These are phyloP conservation scores for Threskiornis aethiopicus DNA, from an alignment of 2,797 vertebrate species.

Conservation along the genomic window DNA sequence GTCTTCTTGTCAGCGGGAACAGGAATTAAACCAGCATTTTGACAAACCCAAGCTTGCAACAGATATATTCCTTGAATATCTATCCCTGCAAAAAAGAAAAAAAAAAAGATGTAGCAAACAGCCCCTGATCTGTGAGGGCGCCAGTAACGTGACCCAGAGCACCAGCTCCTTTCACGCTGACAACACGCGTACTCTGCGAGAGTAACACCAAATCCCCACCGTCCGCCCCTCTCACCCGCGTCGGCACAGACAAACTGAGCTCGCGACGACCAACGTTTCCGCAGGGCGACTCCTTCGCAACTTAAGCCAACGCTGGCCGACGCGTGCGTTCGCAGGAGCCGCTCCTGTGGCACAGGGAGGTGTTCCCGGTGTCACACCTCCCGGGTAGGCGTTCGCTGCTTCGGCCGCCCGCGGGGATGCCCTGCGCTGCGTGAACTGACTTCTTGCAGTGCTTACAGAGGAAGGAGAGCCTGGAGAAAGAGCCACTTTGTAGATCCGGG, in stretches of 20 bases:
- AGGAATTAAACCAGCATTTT: not conserved
- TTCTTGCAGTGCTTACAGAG: not conserved
- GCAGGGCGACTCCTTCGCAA: too few relatives aligned
- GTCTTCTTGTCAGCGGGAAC: not conserved
- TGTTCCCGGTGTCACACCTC: not conserved
- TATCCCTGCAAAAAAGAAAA: not conserved
- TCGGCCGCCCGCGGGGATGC: not conserved
- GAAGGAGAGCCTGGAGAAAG: not conserved
- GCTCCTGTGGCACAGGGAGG: not conserved
- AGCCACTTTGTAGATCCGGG: not conserved
- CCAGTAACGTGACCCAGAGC: not conserved
- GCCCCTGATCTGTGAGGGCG: not conserved
- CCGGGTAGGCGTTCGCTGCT: not conserved
- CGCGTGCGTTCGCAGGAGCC: accelerated
- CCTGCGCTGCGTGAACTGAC: not conserved
- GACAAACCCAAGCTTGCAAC: not conserved
- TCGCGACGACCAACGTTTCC: accelerated
- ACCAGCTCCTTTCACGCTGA: not conserved
- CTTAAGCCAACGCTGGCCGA: not conserved
- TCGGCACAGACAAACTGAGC: not conserved
- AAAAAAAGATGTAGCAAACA: not conserved
- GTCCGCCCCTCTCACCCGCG: accelerated
- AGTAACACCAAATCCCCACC: not conserved
- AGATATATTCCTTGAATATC: not conserved
- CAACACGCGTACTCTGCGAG: not conserved